Evolutionary conservation across 1,140 invertebrate species (phyloP).

Genomic region (Achroia grisella): DNA sequence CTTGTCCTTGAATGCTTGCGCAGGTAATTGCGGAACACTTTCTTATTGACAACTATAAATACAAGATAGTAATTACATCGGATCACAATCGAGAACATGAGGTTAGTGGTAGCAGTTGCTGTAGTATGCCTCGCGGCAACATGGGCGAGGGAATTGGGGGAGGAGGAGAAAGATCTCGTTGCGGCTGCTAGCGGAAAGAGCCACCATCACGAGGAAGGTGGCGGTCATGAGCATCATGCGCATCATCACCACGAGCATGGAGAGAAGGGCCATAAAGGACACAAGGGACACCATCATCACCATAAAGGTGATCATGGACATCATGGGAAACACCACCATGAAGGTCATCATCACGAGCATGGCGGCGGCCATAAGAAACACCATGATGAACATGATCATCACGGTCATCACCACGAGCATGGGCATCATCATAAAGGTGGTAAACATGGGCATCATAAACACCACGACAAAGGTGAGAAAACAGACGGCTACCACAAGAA

Average conservation of each 20-base stretch:
- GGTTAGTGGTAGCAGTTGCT: slow-evolving; percentile 44
- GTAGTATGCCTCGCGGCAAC: slow-evolving; percentile 52
- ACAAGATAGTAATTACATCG: slow-evolving; percentile 19
- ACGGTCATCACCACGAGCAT: slow-evolving; percentile 57
- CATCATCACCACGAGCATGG: slow-evolving; percentile 61
- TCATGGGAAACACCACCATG: slow-evolving; percentile 53
- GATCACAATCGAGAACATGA: slow-evolving; percentile 50
- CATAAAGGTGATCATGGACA: slow-evolving; percentile 57
- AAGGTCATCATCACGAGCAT: slow-evolving; percentile 52
- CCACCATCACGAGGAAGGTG: slow-evolving; percentile 79
- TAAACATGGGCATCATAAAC: slow-evolving; percentile 57
- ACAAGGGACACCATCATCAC: slow-evolving; percentile 61
- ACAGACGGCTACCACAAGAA: slow-evolving; percentile 64
- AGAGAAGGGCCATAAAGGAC: slow-evolving; percentile 54
- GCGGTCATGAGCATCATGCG: slow-evolving; percentile 62
- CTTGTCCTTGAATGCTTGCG: slow-evolving; percentile 60
- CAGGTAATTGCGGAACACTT: slow-evolving; percentile 42
- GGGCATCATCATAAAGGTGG: slow-evolving; percentile 62
- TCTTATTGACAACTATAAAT: slow-evolving; percentile 61
- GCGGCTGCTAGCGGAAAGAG: slow-evolving; percentile 76
- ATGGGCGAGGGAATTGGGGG: slow-evolving; percentile 38
- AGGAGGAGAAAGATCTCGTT: slow-evolving; percentile 51
- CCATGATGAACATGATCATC: slow-evolving; percentile 55
- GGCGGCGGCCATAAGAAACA: slow-evolving; percentile 57
- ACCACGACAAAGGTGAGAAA: slow-evolving; percentile 60